phyloP scores from a whole-genome alignment of 2,113 vertebrate species.

The Lycocorax pyrrhopterus region DNA sequence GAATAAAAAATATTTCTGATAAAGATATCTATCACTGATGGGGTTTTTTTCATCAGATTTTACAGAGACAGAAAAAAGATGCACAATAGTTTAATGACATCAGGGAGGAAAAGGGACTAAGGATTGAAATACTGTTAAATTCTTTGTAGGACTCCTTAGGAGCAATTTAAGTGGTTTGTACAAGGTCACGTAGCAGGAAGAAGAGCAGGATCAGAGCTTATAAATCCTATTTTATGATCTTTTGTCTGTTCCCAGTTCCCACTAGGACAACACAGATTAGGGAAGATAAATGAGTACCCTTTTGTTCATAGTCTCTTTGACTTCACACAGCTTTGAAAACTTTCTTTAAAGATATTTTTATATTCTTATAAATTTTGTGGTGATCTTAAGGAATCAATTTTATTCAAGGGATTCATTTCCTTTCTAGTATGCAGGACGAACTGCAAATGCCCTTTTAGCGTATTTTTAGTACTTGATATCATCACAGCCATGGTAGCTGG shows the following conservation, averaged over 20 bases:
- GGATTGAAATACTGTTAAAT: background rate
- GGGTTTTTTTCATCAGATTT: background rate
- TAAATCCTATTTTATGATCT: background rate
- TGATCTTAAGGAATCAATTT: background rate
- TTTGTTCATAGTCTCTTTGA: background rate
- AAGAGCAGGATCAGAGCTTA: background rate
- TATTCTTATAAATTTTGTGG: background rate
- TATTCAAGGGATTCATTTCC: background rate
- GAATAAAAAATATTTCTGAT: background rate
- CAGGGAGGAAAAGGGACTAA: background rate
- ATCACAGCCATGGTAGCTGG: background rate
- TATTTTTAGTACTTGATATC: conserved; percentile 10
- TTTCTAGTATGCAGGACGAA: background rate
- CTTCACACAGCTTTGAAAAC: background rate
- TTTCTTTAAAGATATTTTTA: background rate
- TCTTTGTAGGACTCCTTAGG: background rate
- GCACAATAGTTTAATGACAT: background rate
- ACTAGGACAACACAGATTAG: background rate
- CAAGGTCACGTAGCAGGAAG: background rate
- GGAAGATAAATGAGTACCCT: background rate
- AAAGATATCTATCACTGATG: background rate
- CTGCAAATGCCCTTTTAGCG: background rate
- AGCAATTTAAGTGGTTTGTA: background rate
- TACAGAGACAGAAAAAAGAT: background rate
- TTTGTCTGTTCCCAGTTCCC: background rate